Percentiles rank a stretch among this genome's conserved stretches.
phyloP scores from a whole-genome alignment of 2,888 invertebrate genomes.

The Xestoiulus laeticollis region DNA sequence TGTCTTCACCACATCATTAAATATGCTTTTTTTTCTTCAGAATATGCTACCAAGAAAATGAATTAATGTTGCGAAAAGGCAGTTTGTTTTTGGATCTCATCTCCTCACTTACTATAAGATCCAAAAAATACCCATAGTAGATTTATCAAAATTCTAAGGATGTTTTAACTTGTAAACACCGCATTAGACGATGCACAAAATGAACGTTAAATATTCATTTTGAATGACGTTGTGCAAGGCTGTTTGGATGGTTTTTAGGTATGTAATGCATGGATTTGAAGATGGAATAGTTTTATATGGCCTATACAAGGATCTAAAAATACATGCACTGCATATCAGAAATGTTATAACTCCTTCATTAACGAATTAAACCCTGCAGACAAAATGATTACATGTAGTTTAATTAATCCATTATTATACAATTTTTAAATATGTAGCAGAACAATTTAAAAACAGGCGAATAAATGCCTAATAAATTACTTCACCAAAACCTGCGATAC shows the following conservation, averaged over 20 bases:
- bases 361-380: no score
- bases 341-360: no score
- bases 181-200: conserved; percentile 1
- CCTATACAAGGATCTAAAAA: no score
- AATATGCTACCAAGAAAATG: background rate
- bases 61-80: conserved; percentile 39
- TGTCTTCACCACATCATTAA: conserved; percentile 41
- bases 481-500: no score
- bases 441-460: no score
- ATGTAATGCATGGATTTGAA: background rate
- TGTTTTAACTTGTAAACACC: conserved; percentile 15
- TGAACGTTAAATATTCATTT: conserved; percentile 22
- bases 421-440: no score
- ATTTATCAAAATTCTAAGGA: background rate
- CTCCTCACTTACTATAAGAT: background rate
- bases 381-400: no score
- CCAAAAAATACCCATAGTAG: background rate
- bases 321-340: no score
- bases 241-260: background rate
- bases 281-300: no score
- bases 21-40: conserved; percentile 25
- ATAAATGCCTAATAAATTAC: no score
- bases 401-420: no score
- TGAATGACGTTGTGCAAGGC: background rate
- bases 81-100: conserved; percentile 30